Evolutionary conservation across 2,797 vertebrate genomes (phyloP).

Genomic region (Serranus cabrilla): DNA sequence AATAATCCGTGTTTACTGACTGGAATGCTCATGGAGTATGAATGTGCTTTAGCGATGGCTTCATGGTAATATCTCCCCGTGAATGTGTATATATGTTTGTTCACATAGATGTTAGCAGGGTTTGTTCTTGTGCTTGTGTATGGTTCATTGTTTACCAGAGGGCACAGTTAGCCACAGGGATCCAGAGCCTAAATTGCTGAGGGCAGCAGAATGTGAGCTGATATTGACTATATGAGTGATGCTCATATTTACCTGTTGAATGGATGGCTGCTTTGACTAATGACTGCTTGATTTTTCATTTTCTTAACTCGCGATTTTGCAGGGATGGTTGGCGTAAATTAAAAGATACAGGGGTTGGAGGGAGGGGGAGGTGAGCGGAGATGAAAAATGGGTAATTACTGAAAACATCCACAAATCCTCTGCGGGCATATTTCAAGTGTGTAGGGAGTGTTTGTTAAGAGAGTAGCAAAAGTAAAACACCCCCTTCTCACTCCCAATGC

Average conservation of each 20-base stretch:
- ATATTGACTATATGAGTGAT: conserved; percentile 78
- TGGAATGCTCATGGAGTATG: not conserved
- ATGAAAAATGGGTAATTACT: conserved; percentile 65
- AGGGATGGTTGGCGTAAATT: conserved; percentile 49
- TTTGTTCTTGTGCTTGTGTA: not conserved
- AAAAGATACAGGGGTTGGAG: conserved; percentile 48
- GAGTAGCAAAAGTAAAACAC: not conserved
- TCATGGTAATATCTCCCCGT: conserved; percentile 14
- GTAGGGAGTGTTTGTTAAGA: conserved; percentile 5
- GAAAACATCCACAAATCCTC: conserved; percentile 56
- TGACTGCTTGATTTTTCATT: conserved; percentile 70
- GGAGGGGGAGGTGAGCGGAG: conserved; percentile 4
- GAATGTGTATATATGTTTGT: not conserved
- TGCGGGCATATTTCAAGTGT: conserved; percentile 28
- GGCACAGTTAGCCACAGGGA: conserved; percentile 22
- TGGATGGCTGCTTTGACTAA: conserved; percentile 80
- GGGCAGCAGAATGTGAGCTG: conserved; percentile 50
- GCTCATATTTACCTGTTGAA: conserved; percentile 82
- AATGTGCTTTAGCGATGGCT: conserved; percentile 8
- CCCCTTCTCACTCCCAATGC: not conserved
- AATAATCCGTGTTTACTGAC: conserved; percentile 7
- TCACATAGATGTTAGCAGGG: not conserved
- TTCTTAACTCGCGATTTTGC: conserved; percentile 69
- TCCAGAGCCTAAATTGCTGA: conserved; percentile 2
- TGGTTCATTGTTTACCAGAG: conserved; percentile 35